Base-by-base conservation (phyloP, 2,888 invertebrate genomes). In the Drosophila kuntzei region DNA sequence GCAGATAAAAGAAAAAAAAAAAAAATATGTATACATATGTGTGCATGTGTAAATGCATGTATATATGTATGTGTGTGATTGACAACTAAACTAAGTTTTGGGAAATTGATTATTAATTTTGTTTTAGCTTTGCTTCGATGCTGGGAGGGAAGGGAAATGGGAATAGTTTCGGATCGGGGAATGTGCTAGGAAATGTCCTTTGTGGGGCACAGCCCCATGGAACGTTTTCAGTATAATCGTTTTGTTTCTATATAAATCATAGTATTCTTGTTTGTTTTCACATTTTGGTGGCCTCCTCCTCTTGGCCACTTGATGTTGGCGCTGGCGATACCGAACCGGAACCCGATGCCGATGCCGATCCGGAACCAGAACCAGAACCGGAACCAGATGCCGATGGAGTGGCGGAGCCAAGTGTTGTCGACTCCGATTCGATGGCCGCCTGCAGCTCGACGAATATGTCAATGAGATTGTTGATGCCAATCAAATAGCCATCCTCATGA, bases 401-500 rank as follows among this genome's bases (percentile, higher is more conserved):
- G 9, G 14, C 29, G 1, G 57, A 25, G 1, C 36, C 65, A 8
- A 41, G 7, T 47, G 29, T 47, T 20, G 53, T 39, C 3, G 63
- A 29, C 18, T 81, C 73, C 46, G 64, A 43, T 58, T 76, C 73
- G 50, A 49, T 65, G 51, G 88, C 82, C 41, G 76, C 75, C 62
- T 89, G 86, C 58, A 92, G 78, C 76, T 92, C 92, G 18, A 80
- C 82, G 86, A 98, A 97, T 79, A 98, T 96, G 76, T 96, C 95
- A 83, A 98, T 96, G 75, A 98, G 93, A 93, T 98, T 98, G 90
- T 97, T 96, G 53, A 98, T 94, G 68, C 98, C 98, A 75, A 97
- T 96, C 79, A 98, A 94, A 93, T 98, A 98, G 71, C 98, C 98
- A 90, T 98, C 98, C 93, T 98, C 98, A 90, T 98, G 98, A 92